Conservation (phyloP, 1,140 invertebrate genomes). For the Drosophila carrolli region DNA sequence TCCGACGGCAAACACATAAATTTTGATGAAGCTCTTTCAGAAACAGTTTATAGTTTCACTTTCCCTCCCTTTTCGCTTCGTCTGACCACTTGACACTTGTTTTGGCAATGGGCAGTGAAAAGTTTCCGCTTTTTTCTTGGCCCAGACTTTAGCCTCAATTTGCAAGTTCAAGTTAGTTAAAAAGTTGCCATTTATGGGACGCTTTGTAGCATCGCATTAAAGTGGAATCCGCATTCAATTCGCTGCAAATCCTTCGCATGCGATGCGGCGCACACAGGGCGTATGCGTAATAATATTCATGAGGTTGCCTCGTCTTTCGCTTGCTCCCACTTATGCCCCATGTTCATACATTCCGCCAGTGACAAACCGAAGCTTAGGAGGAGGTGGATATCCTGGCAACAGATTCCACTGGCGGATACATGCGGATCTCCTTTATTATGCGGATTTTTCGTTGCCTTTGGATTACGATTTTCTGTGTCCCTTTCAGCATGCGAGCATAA, state of each 20-base stretch:
- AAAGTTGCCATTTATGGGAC: slow-evolving; percentile 34
- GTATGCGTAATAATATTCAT: slow-evolving; percentile 72
- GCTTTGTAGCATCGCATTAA: slow-evolving; percentile 16
- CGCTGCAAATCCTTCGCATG: slow-evolving; percentile 20
- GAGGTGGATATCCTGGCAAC: slow-evolving; percentile 30
- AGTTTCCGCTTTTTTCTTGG: slow-evolving; percentile 28
- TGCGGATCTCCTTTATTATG: slow-evolving; percentile 42
- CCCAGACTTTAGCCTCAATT: slow-evolving; percentile 28
- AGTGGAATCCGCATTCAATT: slow-evolving; percentile 33
- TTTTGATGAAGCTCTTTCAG: slow-evolving; percentile 50
- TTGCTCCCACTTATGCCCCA: background rate
- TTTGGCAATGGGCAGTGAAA: slow-evolving; percentile 62
- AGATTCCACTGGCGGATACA: slow-evolving; percentile 37
- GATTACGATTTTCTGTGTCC: slow-evolving; percentile 35
- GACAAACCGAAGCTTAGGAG: slow-evolving; percentile 12
- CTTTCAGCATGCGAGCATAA: slow-evolving; percentile 9
- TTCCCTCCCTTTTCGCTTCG: background rate
- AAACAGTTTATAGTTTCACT: slow-evolving; percentile 42
- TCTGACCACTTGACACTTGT: slow-evolving; percentile 47
- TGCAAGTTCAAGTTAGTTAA: slow-evolving; percentile 42
- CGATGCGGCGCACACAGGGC: slow-evolving; percentile 23
- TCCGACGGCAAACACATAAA: slow-evolving; percentile 39
- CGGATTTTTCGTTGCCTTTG: slow-evolving; percentile 45
- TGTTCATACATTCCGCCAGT: slow-evolving; percentile 18
- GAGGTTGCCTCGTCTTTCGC: slow-evolving; percentile 16